Percentiles rank a stretch among this genome's conserved stretches.
phyloP scores from a whole-genome alignment of 2,888 invertebrate genomes.

The Lepetodrilus schrolli region DNA sequence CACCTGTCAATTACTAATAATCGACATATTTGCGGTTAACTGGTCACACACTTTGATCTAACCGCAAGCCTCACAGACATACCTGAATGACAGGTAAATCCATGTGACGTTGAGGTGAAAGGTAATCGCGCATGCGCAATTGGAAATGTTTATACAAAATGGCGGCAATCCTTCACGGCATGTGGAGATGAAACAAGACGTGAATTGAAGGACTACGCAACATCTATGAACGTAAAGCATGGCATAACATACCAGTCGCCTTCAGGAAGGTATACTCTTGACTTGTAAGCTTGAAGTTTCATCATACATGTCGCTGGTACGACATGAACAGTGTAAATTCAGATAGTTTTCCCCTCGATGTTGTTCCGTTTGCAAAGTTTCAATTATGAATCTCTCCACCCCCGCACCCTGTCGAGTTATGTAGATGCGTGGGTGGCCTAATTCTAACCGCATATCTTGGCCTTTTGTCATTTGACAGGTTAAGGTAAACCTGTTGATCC shows the following conservation, averaged over 20 bases:
- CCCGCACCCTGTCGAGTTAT: conserved; percentile 22
- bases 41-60: conserved; percentile 25
- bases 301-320: background rate
- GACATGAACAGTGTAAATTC: background rate
- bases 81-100: conserved; percentile 18
- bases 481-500: background rate
- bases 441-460: conserved; percentile 17
- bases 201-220: background rate
- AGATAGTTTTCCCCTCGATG: too few species aligned
- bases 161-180: background rate
- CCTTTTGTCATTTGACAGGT: conserved; percentile 10
- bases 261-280: background rate
- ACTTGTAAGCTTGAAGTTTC: background rate
- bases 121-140: conserved; percentile 19
- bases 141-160: conserved; percentile 22
- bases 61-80: conserved; percentile 7
- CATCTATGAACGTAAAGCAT: background rate
- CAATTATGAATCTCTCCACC: background rate
- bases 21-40: conserved; percentile 28
- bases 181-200: background rate
- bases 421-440: background rate
- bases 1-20: conserved; percentile 26
- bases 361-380: too few species aligned
- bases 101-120: conserved; percentile 8
- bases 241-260: conserved; percentile 3